Conservation (phyloP, 2,797 vertebrate genomes). For the Heterohyrax brucei region DNA sequence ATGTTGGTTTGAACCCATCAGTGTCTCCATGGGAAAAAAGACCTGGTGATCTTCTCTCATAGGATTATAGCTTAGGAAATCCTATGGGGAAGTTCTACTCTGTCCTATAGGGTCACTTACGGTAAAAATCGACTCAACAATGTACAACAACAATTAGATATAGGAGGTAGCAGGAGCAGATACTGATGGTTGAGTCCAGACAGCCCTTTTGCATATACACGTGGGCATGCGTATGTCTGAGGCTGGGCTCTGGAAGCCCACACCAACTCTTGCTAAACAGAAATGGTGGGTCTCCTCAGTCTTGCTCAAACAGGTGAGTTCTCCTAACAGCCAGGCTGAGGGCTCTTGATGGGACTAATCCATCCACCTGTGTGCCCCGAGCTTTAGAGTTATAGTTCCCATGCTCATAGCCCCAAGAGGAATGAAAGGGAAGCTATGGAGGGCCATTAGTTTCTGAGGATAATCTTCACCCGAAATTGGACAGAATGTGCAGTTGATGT, state of each 20-base stretch:
- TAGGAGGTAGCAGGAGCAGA: background rate
- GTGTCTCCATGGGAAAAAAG: background rate
- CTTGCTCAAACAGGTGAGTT: background rate
- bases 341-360: background rate
- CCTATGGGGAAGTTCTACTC: no score
- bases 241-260: background rate
- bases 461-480: background rate
- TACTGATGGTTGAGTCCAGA: background rate
- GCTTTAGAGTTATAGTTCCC: background rate
- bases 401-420: background rate
- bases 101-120: background rate
- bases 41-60: no score
- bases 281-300: conserved; percentile 73
- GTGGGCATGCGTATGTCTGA: background rate
- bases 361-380: background rate
- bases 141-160: background rate
- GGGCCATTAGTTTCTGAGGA: background rate
- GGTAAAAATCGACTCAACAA: background rate
- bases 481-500: background rate
- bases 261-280: background rate
- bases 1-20: background rate
- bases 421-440: background rate
- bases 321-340: background rate
- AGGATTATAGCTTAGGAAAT: no score
- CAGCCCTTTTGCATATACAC: background rate